phyloP scores from a whole-genome alignment of 1,140 invertebrate genomes.

The Solenopsis fugax region DNA sequence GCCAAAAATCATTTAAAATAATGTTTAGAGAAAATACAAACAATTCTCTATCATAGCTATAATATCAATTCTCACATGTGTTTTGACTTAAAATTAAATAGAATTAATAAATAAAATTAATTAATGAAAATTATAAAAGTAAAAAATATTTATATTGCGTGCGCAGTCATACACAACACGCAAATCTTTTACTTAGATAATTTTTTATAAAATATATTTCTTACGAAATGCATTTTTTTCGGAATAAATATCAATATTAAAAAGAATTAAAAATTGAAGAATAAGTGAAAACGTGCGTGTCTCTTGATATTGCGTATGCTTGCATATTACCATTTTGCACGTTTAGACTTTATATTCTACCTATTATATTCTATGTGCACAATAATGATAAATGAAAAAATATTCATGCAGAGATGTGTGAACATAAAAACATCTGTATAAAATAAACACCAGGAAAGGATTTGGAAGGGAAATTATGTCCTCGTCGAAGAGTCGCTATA shows the following conservation, averaged over 20 bases:
- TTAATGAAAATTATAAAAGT: constrained; percentile 8
- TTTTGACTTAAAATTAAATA: constrained; percentile 22
- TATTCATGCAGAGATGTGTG: neutral
- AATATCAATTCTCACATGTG: neutral
- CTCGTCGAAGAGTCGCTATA: constrained; percentile 75
- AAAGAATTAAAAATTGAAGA: neutral
- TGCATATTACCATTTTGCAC: neutral
- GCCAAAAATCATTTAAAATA: neutral
- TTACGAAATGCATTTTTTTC: neutral
- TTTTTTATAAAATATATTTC: constrained; percentile 1
- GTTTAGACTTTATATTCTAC: neutral
- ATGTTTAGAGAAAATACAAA: neutral
- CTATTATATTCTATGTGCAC: neutral
- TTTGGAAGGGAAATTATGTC: constrained; percentile 25
- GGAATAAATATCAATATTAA: constrained; percentile 5
- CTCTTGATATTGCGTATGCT: neutral
- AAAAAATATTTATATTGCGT: constrained; percentile 20
- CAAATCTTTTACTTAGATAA: constrained; percentile 7
- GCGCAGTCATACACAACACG: neutral
- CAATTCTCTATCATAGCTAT: neutral
- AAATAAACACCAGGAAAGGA: neutral
- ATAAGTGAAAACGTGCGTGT: constrained; percentile 7
- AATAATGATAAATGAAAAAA: constrained; percentile 37
- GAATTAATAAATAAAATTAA: constrained; percentile 23
- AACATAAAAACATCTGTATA: constrained; percentile 27